Base-by-base conservation (phyloP, 2,888 invertebrate species). In the Aleiodes testaceus region DNA sequence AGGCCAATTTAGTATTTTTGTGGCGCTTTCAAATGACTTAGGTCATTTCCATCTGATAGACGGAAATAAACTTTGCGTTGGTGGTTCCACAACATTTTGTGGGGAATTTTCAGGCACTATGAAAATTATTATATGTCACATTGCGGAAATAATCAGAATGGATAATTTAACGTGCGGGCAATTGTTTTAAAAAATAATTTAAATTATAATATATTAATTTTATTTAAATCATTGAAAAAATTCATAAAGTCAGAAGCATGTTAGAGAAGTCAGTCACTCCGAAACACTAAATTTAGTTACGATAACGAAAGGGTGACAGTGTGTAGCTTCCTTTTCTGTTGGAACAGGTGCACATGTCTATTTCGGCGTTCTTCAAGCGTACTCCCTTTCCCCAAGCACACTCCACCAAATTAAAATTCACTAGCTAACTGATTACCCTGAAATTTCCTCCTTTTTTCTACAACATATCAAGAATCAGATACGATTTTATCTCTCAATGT, bases 261-360 rank as follows among this genome's bases (percentile, higher is more conserved):
- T 42, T n/a, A 22, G 26, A 22, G 53, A 18, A 36, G 59, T 36
- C 36, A 59, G 59, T 42, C 36, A 16, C 14, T 36, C 18, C 9
- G 7, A 36, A 12, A 6, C 18, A 59, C 59, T 42, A 59, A 59
- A 42, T 59, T 30, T 59, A 59, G 36, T 59, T 59, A 36, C 36
- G 42, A 59, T 59, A 65, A 50, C 49, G 26, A 36, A 65, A 47
- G 14, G 50, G 50, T 65, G 68, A 69, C 36, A 70, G 70, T 71
- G 67, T 49, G 61, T 49, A 75, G 81, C 72, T 73, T 83, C 80
- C 77, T 81, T 83, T 84, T 84, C 78, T 79, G 70, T 22, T 36
- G 73, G 77, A 78, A 79, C 84, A 83, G 84, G 84, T 83, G 82
- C 82, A 81, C 64, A 74, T 74, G 79, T 79, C 84, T 82, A 83